Base-by-base conservation (phyloP, 2,888 invertebrate genomes). In the Autographa gamma region DNA sequence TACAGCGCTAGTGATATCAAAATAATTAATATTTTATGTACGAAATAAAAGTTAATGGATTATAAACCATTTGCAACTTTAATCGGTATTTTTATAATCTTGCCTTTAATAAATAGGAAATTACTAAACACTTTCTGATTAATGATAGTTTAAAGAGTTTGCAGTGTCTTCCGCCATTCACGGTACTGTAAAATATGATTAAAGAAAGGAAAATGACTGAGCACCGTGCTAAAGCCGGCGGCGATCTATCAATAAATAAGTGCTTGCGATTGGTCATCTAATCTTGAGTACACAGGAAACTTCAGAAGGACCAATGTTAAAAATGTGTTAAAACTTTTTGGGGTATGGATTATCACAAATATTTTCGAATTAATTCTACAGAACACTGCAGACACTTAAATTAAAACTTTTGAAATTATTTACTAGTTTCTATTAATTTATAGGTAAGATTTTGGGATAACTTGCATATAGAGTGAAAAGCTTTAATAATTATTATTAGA, bases 191-290 rank as follows among this genome's bases (percentile, higher is more conserved):
- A 77, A 71, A 80, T 73, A 74, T 69, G 77, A 76, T 79, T 80
- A 80, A 80, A 82, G 77, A 54, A 66, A 60, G 69, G 69, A 74
- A 81, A 83, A 81, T 81, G 78, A 71, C 74, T 69, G 72, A 74
- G 41, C 69, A 63, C 63, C 60, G 72, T 69, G 83, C 69, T 75
- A 76, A 81, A 74, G 81, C 76, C 62, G 81, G 63, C 60, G 69
- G 74, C 81, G 71, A 83, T 76, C 76, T 74, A 75, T 79, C 82
- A 77, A 75, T 81, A 81, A 81, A 78, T 78, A 69, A 80, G 63
- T 48, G 68, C 34, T 73, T 68, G 69, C 66, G 78, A 71, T 73
- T 73, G 60, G 61, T 68, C 74, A 65, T 77, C 63, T 80, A 62
- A 68, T 71, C 72, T 18, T 16, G 31, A 62, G 14, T 31, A 54